Percentiles rank a stretch among this genome's conserved stretches.
These are phyloP conservation scores for Ceratoteleas bidentatus DNA, from an alignment of 1,140 invertebrate genomes.

Conservation along the genomic window DNA sequence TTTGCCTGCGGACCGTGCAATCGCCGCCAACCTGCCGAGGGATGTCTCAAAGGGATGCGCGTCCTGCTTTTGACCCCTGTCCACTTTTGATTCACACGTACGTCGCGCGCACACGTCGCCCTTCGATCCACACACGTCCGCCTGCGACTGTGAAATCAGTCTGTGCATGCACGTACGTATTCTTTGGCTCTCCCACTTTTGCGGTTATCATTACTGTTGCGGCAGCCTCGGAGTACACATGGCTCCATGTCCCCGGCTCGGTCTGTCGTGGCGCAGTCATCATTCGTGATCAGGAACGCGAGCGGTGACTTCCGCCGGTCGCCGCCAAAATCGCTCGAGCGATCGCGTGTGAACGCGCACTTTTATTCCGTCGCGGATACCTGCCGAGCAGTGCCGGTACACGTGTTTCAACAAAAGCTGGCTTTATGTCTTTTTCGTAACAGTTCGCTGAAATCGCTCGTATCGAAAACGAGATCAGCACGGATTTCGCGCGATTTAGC, in stretches of 20 bases:
- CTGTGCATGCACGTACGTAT: constrained; percentile 33
- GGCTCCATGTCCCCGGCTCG: constrained; percentile 42
- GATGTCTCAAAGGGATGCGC: no score
- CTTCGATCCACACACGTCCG: no score
- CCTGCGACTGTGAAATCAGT: no score
- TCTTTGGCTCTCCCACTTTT: constrained; percentile 65
- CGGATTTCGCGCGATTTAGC: no score
- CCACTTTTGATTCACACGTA: no score
- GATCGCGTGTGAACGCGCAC: constrained; percentile 41
- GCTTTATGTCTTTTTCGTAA: constrained; percentile 31
- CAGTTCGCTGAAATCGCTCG: background rate
- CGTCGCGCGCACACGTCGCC: no score
- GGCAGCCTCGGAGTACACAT: constrained; percentile 66
- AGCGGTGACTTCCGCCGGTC: constrained; percentile 59
- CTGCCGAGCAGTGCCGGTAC: constrained; percentile 51
- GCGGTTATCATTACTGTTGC: constrained; percentile 66
- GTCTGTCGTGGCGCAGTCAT: constrained; percentile 58
- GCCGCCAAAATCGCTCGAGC: constrained; percentile 9
- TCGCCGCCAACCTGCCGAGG: no score
- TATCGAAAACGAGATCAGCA: no score
- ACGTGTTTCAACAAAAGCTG: constrained; percentile 52
- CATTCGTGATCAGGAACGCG: constrained; percentile 65
- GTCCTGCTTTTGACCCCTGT: no score
- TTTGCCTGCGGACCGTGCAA: no score
- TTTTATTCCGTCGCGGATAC: constrained; percentile 38